These are phyloP conservation scores for Characodon lateralis DNA, from an alignment of 2,797 vertebrate genomes.

Conservation along the genomic window DNA sequence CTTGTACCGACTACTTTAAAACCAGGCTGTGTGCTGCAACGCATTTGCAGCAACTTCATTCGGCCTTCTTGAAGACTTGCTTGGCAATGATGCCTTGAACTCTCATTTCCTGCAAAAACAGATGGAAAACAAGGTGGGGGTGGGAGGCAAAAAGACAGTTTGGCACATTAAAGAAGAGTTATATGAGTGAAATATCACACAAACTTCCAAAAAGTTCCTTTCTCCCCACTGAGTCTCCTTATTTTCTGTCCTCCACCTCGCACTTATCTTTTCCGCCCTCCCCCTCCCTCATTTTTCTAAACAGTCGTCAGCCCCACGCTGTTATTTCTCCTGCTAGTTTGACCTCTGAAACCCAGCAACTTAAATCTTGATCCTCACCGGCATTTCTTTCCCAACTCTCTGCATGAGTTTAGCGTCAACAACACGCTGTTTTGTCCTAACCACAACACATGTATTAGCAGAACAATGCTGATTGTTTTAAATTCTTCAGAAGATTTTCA, in stretches of 20 bases:
- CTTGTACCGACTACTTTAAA: conserved; percentile 17
- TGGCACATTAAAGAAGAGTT: conserved; percentile 39
- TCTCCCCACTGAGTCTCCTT: neutral
- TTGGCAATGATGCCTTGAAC: conserved; percentile 80
- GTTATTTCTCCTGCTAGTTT: conserved; percentile 34
- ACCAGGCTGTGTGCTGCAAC: conserved; percentile 9
- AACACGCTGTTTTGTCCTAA: conserved; percentile 36
- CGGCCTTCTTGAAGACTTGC: conserved; percentile 91
- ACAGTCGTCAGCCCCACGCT: conserved; percentile 31
- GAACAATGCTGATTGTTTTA: conserved; percentile 53
- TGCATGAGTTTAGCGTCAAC: conserved; percentile 30
- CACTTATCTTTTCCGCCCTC: conserved; percentile 4
- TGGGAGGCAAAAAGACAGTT: conserved; percentile 18
- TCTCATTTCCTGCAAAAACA: conserved; percentile 71
- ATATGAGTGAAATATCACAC: conserved; percentile 19
- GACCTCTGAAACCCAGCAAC: conserved; percentile 49
- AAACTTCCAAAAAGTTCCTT: conserved; percentile 41
- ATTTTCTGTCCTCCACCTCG: conserved; percentile 19
- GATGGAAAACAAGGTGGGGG: neutral
- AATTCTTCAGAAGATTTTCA: conserved; percentile 19
- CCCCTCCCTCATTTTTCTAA: conserved; percentile 14
- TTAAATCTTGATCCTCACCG: conserved; percentile 52
- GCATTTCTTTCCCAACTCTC: conserved; percentile 53
- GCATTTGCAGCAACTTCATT: conserved; percentile 61
- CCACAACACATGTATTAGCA: conserved; percentile 21